phyloP scores from a whole-genome alignment of 1,140 invertebrate genomes.

The Oryzaephilus surinamensis region DNA sequence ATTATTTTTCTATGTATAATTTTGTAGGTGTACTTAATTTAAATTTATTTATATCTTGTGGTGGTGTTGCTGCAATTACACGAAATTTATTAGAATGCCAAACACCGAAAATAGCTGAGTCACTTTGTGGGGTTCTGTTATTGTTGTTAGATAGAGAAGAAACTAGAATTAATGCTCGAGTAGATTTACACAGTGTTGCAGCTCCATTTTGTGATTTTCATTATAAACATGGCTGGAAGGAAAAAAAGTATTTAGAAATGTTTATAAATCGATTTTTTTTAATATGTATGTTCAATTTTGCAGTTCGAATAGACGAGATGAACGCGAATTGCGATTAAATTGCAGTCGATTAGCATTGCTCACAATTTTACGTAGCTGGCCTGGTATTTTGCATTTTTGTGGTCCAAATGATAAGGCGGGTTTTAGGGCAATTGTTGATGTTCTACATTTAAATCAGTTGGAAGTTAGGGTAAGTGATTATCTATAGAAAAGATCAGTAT shows the following conservation, averaged over 20 bases:
- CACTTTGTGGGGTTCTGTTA: slow-evolving; percentile 75
- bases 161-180: slow-evolving; percentile 59
- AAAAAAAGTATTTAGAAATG: too few species aligned
- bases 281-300: too few species aligned
- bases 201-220: slow-evolving; percentile 90
- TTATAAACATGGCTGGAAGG: slow-evolving; percentile 44
- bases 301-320: too few species aligned
- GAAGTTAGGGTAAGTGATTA: slow-evolving; percentile 68
- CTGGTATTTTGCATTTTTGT: slow-evolving; percentile 78
- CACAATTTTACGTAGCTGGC: slow-evolving; percentile 80
- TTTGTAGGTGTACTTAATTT: slow-evolving; percentile 70
- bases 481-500: too few species aligned
- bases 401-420: slow-evolving; percentile 59
- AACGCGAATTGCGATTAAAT: slow-evolving; percentile 67
- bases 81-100: slow-evolving; percentile 72
- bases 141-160: slow-evolving; percentile 77
- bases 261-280: slow-evolving; percentile 18
- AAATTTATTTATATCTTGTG: slow-evolving; percentile 65
- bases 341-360: slow-evolving; percentile 75
- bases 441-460: slow-evolving; percentile 74
- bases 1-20: not conserved
- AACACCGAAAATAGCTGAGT: slow-evolving; percentile 69
- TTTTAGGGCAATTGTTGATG: slow-evolving; percentile 73
- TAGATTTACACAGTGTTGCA: slow-evolving; percentile 73
- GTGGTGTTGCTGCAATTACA: slow-evolving; percentile 72